Conservation (phyloP, 2,113 vertebrate species). For the Limnothrissa miodon region DNA sequence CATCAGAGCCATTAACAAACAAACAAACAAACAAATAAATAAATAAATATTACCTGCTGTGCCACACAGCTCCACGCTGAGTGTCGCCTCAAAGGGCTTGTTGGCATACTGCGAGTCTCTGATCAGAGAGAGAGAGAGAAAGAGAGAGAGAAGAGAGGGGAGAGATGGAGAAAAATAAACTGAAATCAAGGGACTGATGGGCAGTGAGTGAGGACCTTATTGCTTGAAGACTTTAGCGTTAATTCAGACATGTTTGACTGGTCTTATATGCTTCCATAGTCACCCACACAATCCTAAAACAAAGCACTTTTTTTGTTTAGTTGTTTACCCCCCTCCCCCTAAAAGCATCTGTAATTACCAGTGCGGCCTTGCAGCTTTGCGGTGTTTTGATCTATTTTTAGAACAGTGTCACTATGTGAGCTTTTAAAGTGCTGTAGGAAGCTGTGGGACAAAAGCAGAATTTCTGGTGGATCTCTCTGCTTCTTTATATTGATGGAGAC, state of each 20-base stretch:
- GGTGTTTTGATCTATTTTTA: slow-evolving; percentile 27
- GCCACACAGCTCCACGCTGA: slow-evolving; percentile 92
- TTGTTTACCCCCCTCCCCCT: not conserved
- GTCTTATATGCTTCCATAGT: not conserved
- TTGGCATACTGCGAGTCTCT: slow-evolving; percentile 72
- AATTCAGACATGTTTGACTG: not conserved
- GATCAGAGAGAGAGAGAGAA: slow-evolving; percentile 40
- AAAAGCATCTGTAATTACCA: slow-evolving; percentile 40
- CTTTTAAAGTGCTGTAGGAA: slow-evolving; percentile 29
- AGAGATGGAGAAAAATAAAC: slow-evolving; percentile 11
- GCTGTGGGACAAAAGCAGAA: not conserved
- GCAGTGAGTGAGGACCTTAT: not conserved
- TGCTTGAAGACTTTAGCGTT: not conserved
- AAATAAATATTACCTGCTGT: slow-evolving; percentile 84
- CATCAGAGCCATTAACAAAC: not conserved
- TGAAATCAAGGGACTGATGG: not conserved
- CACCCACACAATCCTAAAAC: not conserved
- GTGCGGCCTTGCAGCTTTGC: slow-evolving; percentile 8
- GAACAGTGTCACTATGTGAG: slow-evolving; percentile 48
- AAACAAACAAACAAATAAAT: not conserved
- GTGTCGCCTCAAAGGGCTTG: slow-evolving; percentile 85
- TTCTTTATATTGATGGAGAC: not conserved
- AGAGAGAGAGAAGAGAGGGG: slow-evolving; percentile 19
- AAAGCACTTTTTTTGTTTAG: not conserved
- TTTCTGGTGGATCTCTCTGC: not conserved